Conservation (phyloP, 1,140 invertebrate species). For the Nymphalis io region DNA sequence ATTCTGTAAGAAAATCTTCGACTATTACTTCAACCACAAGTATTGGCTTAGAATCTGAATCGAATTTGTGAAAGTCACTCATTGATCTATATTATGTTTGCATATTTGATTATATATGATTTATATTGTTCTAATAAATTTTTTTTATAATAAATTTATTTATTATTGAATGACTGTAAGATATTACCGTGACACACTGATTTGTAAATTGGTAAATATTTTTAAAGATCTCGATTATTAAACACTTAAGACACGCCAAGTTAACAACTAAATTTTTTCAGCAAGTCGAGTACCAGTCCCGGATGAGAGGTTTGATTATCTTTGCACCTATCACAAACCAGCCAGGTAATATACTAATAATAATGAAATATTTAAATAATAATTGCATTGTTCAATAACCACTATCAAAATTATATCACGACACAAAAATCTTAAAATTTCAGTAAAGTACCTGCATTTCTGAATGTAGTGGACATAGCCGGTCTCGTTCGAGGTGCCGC, state of each 20-base stretch:
- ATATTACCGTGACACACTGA: too few relatives aligned
- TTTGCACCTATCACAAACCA: slow-evolving; percentile 97
- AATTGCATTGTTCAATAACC: too few relatives aligned
- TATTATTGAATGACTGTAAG: slow-evolving; percentile 3
- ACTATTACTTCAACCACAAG: slow-evolving; percentile 21
- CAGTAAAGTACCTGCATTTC: slow-evolving; percentile 98
- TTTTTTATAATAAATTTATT: neutral
- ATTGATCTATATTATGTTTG: neutral
- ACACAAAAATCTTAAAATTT: slow-evolving; percentile 30
- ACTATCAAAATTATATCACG: too few relatives aligned
- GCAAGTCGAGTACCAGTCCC: slow-evolving; percentile 98
- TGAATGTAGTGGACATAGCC: slow-evolving; percentile 99
- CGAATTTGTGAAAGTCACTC: neutral
- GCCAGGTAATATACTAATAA: slow-evolving; percentile 84
- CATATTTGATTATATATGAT: neutral
- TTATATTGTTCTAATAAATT: neutral
- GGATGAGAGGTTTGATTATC: slow-evolving; percentile 95
- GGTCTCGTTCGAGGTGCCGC: slow-evolving; percentile 98
- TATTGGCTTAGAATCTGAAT: slow-evolving; percentile 1
- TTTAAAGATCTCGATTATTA: neutral
- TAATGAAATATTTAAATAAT: neutral
- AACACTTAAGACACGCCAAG: neutral
- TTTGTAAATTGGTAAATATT: neutral
- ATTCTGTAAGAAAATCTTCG: slow-evolving; percentile 38
- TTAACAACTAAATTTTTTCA: slow-evolving; percentile 53